Conservation (phyloP, 35 echinoderm and acorn worm species). For the Lytechinus pictus region DNA sequence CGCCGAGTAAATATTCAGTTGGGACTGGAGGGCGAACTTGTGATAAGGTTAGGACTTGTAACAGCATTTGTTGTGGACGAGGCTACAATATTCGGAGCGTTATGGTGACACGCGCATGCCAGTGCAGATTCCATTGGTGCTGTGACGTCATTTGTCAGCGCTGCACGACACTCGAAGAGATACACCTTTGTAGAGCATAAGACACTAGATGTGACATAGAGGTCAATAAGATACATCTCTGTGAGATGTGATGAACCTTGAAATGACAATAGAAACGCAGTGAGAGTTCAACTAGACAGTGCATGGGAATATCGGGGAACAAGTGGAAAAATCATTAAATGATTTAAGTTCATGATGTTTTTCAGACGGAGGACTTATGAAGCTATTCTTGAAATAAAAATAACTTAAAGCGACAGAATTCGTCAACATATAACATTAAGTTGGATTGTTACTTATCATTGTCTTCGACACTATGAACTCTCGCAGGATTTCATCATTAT, state of each 20-base stretch:
- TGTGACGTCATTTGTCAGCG: slow-evolving; percentile 86
- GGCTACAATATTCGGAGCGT: slow-evolving; percentile 88
- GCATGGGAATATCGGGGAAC: background rate
- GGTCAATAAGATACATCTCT: no score
- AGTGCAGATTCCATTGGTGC: slow-evolving; percentile 85
- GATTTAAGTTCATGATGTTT: background rate
- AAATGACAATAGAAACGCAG: background rate
- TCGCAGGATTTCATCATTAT: background rate
- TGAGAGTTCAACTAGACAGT: background rate
- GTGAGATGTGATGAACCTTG: background rate
- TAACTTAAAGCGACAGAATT: background rate
- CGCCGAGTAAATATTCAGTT: slow-evolving; percentile 58
- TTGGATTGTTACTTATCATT: background rate
- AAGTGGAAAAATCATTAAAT: background rate
- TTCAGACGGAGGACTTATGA: background rate
- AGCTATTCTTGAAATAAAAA: background rate
- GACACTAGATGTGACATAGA: no score
- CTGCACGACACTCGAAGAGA: slow-evolving; percentile 68
- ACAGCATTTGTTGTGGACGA: slow-evolving; percentile 91
- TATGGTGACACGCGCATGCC: slow-evolving; percentile 63
- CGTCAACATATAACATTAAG: background rate
- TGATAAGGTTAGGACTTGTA: slow-evolving; percentile 75
- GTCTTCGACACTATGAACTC: background rate
- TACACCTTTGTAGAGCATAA: slow-evolving; percentile 55
- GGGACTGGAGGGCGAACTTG: slow-evolving; percentile 84